phyloP scores from a whole-genome alignment of 2,797 vertebrate genomes.

The Sebastes reedi region DNA sequence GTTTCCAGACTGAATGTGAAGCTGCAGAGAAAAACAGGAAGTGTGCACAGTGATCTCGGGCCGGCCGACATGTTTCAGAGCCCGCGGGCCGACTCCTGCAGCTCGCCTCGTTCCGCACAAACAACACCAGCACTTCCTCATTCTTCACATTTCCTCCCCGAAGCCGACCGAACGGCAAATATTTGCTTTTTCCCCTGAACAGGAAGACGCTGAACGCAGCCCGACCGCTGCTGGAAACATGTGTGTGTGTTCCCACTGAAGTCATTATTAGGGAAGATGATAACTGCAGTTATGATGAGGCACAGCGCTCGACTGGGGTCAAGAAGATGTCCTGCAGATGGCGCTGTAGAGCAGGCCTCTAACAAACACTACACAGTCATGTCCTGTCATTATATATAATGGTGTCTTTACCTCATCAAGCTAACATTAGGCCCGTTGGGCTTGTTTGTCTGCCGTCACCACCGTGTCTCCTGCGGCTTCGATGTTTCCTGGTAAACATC shows the following conservation, averaged over 20 bases:
- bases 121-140: conserved; percentile 52
- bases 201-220: background rate
- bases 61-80: conserved; percentile 1
- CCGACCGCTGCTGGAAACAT: background rate
- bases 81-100: conserved; percentile 20
- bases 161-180: conserved; percentile 7
- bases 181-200: conserved; percentile 32
- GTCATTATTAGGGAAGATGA: too few species aligned
- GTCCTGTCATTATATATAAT: background rate
- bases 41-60: conserved; percentile 22
- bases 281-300: background rate
- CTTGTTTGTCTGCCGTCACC: background rate
- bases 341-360: background rate
- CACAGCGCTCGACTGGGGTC: background rate
- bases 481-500: background rate
- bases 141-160: conserved; percentile 34
- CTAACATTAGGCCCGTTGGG: background rate
- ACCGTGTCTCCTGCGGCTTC: background rate
- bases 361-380: background rate
- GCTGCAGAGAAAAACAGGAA: conserved; percentile 59
- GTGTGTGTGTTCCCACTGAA: background rate
- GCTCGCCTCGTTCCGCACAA: background rate
- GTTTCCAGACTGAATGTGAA: background rate
- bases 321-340: background rate
- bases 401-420: background rate